phyloP scores from a whole-genome alignment of 2,797 vertebrate genomes.

The Netta rufina region DNA sequence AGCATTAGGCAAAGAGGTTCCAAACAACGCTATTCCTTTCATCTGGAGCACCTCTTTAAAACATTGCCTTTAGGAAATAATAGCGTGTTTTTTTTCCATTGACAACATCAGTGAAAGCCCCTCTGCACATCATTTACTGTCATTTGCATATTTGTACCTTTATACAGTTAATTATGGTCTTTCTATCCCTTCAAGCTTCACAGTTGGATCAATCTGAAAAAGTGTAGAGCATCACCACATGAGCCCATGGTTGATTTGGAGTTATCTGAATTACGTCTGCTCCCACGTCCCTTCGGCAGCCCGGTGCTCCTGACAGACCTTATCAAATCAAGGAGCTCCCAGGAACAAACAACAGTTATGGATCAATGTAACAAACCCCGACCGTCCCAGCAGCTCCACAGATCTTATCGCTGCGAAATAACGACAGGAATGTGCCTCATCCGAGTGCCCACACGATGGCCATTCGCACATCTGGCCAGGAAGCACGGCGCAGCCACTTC shows the following conservation, averaged over 20 bases:
- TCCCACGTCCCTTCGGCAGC: neutral
- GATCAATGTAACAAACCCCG: conserved; percentile 37
- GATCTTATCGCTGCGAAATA: conserved; percentile 52
- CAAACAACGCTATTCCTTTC: neutral
- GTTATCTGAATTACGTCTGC: neutral
- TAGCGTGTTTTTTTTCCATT: neutral
- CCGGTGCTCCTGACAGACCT: neutral
- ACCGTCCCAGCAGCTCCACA: conserved; percentile 19
- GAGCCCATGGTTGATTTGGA: neutral
- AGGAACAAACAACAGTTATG: neutral
- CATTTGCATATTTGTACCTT: neutral
- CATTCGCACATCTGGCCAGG: conserved; percentile 53
- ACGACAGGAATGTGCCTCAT: conserved; percentile 58
- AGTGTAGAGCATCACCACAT: rapidly evolving
- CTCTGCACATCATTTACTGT: neutral
- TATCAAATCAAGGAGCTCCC: neutral
- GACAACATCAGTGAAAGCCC: neutral
- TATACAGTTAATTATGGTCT: neutral
- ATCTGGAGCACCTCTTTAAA: neutral
- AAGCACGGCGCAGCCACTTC: conserved; percentile 21
- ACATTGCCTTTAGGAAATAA: neutral
- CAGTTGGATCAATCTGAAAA: neutral
- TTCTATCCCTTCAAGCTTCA: neutral
- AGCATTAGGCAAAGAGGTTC: neutral
- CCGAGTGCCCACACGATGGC: neutral